A percentile compares a stretch with the other conserved stretches of the same genome.
Evolutionary conservation across 2,797 vertebrate genomes (phyloP).

Genomic region (Taeniopygia guttata): DNA sequence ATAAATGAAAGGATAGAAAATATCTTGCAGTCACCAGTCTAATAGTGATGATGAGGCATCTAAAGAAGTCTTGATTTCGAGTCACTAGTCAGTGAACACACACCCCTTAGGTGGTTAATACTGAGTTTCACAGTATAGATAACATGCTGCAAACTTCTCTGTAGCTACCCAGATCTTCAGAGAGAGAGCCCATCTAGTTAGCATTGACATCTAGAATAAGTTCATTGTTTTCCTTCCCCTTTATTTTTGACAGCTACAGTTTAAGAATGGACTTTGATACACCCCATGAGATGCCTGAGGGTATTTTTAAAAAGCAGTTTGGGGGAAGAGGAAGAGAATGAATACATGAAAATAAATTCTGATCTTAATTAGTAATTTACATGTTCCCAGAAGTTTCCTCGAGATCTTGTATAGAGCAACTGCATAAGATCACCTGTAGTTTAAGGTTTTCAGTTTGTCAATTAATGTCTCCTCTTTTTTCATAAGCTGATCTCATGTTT

Average conservation of each 20-base stretch:
- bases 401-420: background rate
- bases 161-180: background rate
- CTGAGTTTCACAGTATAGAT: background rate
- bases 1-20: background rate
- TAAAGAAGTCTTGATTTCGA: background rate
- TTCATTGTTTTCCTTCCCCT: background rate
- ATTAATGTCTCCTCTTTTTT: background rate
- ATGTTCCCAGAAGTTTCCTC: slow-evolving; percentile 15
- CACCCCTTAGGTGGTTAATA: background rate
- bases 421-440: background rate
- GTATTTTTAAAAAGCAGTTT: background rate
- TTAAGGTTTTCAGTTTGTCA: background rate
- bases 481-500: background rate
- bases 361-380: slow-evolving; percentile 36
- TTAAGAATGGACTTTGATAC: background rate
- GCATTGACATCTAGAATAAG: background rate
- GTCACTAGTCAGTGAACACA: background rate
- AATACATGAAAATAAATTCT: slow-evolving; percentile 20
- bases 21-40: background rate
- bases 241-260: background rate
- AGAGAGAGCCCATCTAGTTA: background rate
- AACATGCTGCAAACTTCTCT: background rate
- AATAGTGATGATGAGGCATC: background rate
- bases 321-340: background rate
- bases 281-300: background rate